Evolutionary conservation across 2,888 invertebrate species (phyloP), one percentile per base, ranked within the genome.

Genomic region (Perizoma affinitatum): DNA sequence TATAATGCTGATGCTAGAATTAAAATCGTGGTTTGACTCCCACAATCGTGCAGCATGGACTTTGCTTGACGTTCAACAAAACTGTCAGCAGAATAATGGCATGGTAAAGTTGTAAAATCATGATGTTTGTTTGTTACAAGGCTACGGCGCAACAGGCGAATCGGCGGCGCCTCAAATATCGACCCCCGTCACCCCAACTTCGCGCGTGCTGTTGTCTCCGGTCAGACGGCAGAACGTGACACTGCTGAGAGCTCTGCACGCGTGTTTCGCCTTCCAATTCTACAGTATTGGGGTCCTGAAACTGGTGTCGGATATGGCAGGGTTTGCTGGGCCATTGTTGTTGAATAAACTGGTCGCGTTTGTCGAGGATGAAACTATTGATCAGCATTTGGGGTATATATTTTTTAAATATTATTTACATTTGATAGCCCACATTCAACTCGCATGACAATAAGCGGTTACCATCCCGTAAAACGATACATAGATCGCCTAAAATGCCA

Each of bases 291-390:
- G 98, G 40, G 77, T 97, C 58, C 84, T 98, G 8, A 97, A 97
- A 84, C 93, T 99, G 46, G 79, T 96, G 5, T 95, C 97, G 0
- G 99, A 99, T 80, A 93, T 94, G 75, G 93, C 96, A 4, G 96
- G 96, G 1, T 99, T 99, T 88, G 96, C 96, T 22, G 97, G 97
- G 0, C 99, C 99, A 0, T 86, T 99, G 61, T 88, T 99, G 40
- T 92, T 99, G 0, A 97, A 97, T 78, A 94, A 93, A 75, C 90
- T 99, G 36, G 95, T 99, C 2, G 90, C 93, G 34, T 97, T 95
- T 79, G 95, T 97, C 63, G 96, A 97, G 82, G 94, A 95, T 72
- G 94, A 94, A 70, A 90, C 92, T 36, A 95, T 96, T 71, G 94
- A 95, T 67, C 85, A 94, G 58, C 93, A 93, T 75, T 73, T 84